Conservation (phyloP, 2,888 invertebrate species). For the Heliconius hortense region DNA sequence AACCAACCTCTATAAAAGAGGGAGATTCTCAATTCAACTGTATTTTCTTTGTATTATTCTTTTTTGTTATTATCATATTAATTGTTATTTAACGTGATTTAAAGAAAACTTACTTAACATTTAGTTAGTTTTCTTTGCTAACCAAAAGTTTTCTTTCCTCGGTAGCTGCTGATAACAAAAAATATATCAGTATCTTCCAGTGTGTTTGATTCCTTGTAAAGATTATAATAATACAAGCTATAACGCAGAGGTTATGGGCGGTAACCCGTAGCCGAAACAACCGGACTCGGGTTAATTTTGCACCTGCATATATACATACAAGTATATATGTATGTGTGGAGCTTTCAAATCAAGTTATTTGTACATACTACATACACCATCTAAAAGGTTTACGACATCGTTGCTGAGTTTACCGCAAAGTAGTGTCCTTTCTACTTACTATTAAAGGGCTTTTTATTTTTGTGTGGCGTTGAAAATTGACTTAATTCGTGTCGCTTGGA, state of each 20-base stretch:
- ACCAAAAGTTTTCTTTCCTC: no score
- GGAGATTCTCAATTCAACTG: no score
- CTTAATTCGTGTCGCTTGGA: no score
- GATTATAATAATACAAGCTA: slow-evolving; percentile 74
- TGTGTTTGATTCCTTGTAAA: slow-evolving; percentile 33
- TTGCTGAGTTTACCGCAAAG: background rate
- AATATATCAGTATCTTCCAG: slow-evolving; percentile 47
- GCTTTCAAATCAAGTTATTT: slow-evolving; percentile 8
- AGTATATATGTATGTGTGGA: slow-evolving; percentile 37
- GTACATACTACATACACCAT: slow-evolving; percentile 1
- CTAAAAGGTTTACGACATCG: background rate
- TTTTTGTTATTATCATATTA: no score
- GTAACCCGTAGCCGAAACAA: slow-evolving; percentile 60
- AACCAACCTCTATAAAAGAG: no score
- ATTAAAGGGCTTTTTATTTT: background rate
- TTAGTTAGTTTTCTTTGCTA: no score
- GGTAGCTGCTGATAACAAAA: no score
- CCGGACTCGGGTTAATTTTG: slow-evolving; percentile 68
- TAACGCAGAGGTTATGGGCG: slow-evolving; percentile 69
- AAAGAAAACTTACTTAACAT: no score
- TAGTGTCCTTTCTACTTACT: background rate
- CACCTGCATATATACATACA: slow-evolving; percentile 63
- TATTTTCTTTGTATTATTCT: no score
- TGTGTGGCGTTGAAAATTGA: background rate
- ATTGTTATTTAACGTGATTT: no score